phyloP scores from a whole-genome alignment of 1,140 invertebrate species.

The Hyles euphorbiae region DNA sequence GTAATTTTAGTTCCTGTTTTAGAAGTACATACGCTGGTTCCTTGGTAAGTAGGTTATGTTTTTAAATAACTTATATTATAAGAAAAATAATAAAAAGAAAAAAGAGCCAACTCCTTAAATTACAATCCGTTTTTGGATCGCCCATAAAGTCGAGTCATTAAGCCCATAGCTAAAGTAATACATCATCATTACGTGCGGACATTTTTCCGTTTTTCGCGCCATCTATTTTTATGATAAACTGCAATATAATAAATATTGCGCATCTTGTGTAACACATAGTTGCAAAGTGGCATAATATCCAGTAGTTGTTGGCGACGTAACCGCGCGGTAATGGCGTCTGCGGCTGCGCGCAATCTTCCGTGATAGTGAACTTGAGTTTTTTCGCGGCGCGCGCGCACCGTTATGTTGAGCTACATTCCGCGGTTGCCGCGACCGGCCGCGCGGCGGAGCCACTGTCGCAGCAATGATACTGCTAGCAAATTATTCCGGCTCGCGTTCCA shows the following conservation, averaged over 20 bases:
- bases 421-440: conserved; percentile 42
- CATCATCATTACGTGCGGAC: not conserved
- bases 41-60: too few species aligned
- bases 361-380: conserved; percentile 73
- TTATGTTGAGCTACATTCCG: conserved; percentile 69
- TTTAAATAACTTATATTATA: too few species aligned
- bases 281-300: conserved; percentile 53
- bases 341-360: conserved; percentile 62
- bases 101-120: too few species aligned
- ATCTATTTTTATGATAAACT: not conserved
- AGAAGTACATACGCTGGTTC: too few species aligned
- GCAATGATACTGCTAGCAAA: conserved; percentile 12
- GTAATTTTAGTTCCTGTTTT: too few species aligned
- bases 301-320: conserved; percentile 58
- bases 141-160: too few species aligned
- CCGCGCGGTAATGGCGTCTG: conserved; percentile 51
- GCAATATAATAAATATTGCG: conserved; percentile 12
- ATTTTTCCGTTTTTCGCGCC: not conserved
- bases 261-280: conserved; percentile 55
- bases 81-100: too few species aligned
- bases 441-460: conserved; percentile 38
- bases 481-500: conserved; percentile 3
- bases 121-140: too few species aligned
- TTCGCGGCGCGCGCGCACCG: conserved; percentile 58
- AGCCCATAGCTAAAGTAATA: too few species aligned